Base-by-base conservation (phyloP, 2,113 vertebrate genomes). In the Gobiocypris rarus region DNA sequence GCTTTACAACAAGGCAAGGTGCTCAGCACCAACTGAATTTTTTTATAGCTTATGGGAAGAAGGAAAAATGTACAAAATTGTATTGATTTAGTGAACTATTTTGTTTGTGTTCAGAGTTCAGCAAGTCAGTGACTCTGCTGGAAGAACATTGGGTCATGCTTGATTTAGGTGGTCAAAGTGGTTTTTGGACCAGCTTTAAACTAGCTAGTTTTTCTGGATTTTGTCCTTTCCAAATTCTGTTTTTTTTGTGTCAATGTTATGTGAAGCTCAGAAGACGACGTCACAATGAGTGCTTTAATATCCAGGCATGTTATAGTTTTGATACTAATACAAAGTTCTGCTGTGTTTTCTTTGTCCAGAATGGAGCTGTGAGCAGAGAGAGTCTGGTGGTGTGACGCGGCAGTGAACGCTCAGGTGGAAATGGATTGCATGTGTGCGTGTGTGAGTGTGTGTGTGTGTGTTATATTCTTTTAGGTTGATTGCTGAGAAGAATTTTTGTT, bases 311-410 rank as follows among this genome's bases (percentile, higher is more conserved):
- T 13, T 58, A 58, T 58, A 54, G 9, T n/a, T 78, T 45, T 78
- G 9, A 28, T 61, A 63, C 6, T 78, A 17, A 78, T 26, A 11
- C 22, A 38, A 41, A n/a, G 41, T 26, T 73, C 6, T 48, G 10
- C 41, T 75, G 48, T 75, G 24, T 54, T 75, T 79, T 78, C 89
- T 3, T 89, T n/a, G 89, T 91, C 3, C 94, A 97, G 96, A 96
- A 96, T 76, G 94, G 95, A 89, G 96, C 95, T 17, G 94, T 96
- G 89, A 97, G 96, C 87, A 93, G 96, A 3, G 96, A 97, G 88
- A 97, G 96, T 89, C 90, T 97, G 87, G 95, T 97, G 80, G 96
- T 97, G 86, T 97, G 85, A 54, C 52, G 1, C 17, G 6, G 17
- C 52, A 22, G 7, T 54, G 52, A 95, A 73, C 3, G n/a, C 45